These are phyloP conservation scores for Colletes latitarsis DNA, from an alignment of 1,140 invertebrate genomes.

Conservation along the genomic window DNA sequence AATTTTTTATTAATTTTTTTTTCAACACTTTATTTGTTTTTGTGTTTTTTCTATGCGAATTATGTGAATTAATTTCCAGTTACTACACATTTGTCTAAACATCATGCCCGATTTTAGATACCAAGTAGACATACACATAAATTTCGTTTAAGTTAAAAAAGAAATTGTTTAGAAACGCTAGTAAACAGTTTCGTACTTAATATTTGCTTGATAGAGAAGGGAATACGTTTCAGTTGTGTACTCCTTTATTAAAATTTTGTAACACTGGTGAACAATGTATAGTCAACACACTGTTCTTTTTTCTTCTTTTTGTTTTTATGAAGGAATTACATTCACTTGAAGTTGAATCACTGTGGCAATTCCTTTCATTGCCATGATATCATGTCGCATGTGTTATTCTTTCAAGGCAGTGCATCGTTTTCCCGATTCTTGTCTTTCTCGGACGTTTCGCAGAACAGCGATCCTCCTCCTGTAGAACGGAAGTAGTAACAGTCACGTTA, in stretches of 20 bases:
- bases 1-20: neutral
- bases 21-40: too few relatives aligned
- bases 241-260: neutral
- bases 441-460: conserved; percentile 34
- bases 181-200: too few relatives aligned
- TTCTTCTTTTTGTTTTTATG: neutral
- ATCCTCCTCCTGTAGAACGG: neutral
- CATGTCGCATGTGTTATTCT: conserved; percentile 12
- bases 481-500: conserved; percentile 19
- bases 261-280: neutral
- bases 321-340: neutral
- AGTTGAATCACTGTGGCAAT: neutral
- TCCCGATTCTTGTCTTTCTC: conserved; percentile 19
- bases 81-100: too few relatives aligned
- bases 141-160: too few relatives aligned
- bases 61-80: too few relatives aligned
- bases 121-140: too few relatives aligned
- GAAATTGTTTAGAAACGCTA: too few relatives aligned
- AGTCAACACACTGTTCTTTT: too few relatives aligned
- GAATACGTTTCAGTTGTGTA: neutral
- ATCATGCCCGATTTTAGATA: too few relatives aligned
- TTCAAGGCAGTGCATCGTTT: conserved; percentile 14
- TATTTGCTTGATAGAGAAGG: neutral
- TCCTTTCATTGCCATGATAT: conserved; percentile 2
- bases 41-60: neutral